Evolutionary conservation across 2,113 vertebrate genomes (phyloP), one percentile per base, ranked within the genome.

Genomic region (human): DNA sequence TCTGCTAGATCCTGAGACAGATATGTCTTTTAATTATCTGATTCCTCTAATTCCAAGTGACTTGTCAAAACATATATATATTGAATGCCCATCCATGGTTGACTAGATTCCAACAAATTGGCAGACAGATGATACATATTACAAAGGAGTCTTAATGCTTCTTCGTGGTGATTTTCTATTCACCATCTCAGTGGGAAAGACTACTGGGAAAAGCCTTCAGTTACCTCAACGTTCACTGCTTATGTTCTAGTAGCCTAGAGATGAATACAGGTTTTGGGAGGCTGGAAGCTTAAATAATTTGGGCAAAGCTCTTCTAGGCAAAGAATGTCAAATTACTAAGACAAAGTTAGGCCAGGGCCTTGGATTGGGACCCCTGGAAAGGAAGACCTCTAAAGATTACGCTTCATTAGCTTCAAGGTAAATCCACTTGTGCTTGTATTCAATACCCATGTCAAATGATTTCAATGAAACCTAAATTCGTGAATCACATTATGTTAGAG

Each of bases 81-180:
- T 18, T 86, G 48, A 84, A 92, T 48, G 25, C 13, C 38, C 92
- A 93, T 14, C 32, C 48, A 95, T 45, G 76, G 79, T 11, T 81
- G 70, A 95, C 45, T 92, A 80, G 48, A 92, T 92, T 93, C 30
- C 50, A 94, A 87, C 27, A 96, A 87, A 87, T 25, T 85, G 94
- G 25, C 38, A 57, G 40, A 78, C 55, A 96, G 13, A 80, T 45
- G 76, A 45, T 81, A n/a, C 32, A 68, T 64, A 82, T 90, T 89
- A 64, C 27, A 89, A 90, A 95, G 10, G n/a, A 75, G 10, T 85
- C 72, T 61, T 91, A 90, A 89, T 86, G 35, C 0, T 84, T 45
- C 57, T 89, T 83, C 55, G 73, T 7, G 43, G 61, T 92, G 61
- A 97, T 84, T 76, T 87, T 75, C 40, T 79, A 80, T 48, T 95